Base-by-base conservation (phyloP, 2,113 vertebrate genomes). In the Gnathonemus longibarbis region DNA sequence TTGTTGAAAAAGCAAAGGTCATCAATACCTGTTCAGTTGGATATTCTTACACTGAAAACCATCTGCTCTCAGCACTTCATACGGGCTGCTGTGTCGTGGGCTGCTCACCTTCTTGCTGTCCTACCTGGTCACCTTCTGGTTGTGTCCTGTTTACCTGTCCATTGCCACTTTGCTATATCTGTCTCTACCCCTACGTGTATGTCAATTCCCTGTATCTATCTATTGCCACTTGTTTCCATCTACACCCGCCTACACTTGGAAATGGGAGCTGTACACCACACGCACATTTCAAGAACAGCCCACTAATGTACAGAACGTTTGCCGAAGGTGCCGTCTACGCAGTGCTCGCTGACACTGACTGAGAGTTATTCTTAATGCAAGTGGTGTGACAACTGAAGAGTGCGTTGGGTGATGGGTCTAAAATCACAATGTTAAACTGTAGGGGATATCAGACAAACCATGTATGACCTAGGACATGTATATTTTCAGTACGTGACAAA, bases 1-100 rank as follows among this genome's bases (percentile, higher is more conserved):
- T 91, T 93, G 66, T 89, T 97, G 92, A 96, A 94, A 91, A 94
- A 94, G 91, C 96, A 98, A 90, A 98, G 98, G 98, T 98, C 5
- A 52, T 97, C 5, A 66, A 15, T 50, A 89, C 42, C 84, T 46
- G 45, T 42, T 87, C 31, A 42, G 35, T 21, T 49, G 45, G 8
- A 48, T 42, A 45, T 45, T 21, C 45, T 84, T 84, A n/a, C 35
- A 84, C 24, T 45, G 80, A 11, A 19, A 83, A 49, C 42, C 15
- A 1, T 50, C 84, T 13, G 19, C 8, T 46, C 46, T 86, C 42
- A 50, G 13, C 46, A 5, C 21, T 21, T 24, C 24, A n/a, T 46
- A 85, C 3, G 10, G 24, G 77, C 77, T 48, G 42, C 80, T 24
- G 24, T n/a, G 11, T 48, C 8, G 31, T 35, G 31, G 10, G 77